Evolutionary conservation across 2,888 invertebrate genomes (phyloP), one percentile per base, ranked within the genome.

Genomic region (Eurytoma californica): DNA sequence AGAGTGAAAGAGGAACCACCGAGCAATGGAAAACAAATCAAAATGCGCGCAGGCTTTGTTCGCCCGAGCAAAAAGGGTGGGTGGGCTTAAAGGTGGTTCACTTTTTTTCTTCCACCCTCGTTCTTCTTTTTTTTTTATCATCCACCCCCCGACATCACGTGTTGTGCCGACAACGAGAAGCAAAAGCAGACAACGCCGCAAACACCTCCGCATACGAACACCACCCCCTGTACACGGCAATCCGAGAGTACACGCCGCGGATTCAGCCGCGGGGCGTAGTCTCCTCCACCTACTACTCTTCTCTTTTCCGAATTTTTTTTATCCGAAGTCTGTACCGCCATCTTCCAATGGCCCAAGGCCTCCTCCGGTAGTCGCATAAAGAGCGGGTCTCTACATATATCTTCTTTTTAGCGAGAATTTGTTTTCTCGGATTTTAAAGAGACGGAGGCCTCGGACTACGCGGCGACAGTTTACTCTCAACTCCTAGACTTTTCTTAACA

Each of bases 121-220:
- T 20, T n/a, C 60, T 9, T 84, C 82, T 87, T 87, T 86, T 88
- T 86, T 86, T 51, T 61, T 14, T 49, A 24, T n/a, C 13, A 13
- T 39, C 39, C 16, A 16, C 24, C 66, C 13, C 53, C 47, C 4
- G 28, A 82, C 85, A 83, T 87, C 84, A 86, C 86, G 86, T 85
- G 87, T 87, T 86, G 85, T 84, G 85, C 85, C 85, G 88, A 87
- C 87, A 83, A 86, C 84, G 85, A 81, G 47, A 78, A 83, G 83
- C 83, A 84, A 84, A 84, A 84, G 82, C 82, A 84, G 81, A 84
- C 81, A 77, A 80, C 82, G 65, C 3, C 18, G 24, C 49, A 47
- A 24, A 60, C 49, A 24, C 60, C 18, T 24, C 28, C 53, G 47
- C 63, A 20, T 61, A 24, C 18, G 57, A 53, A 18, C n/a, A 14